Evolutionary conservation across 2,113 vertebrate species (phyloP).

Genomic region (Dipodomys spectabilis): DNA sequence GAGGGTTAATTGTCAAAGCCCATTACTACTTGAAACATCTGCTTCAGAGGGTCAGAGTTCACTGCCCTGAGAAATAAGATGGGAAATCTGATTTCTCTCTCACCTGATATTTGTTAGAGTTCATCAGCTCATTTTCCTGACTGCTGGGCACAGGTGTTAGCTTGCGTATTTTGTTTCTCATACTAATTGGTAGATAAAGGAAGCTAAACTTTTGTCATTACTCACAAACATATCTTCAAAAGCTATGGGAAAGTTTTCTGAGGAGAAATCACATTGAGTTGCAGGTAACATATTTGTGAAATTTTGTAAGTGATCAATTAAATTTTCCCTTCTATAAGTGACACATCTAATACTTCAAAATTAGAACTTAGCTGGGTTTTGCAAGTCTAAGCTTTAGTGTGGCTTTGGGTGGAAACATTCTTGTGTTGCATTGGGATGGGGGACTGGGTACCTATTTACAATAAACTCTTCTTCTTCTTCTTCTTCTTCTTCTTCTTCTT

Average conservation of each 20-base stretch:
- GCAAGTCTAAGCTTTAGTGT: background rate
- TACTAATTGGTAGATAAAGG: background rate
- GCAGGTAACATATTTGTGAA: slow-evolving; percentile 30
- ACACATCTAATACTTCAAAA: slow-evolving; percentile 35
- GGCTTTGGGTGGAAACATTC: slow-evolving; percentile 13
- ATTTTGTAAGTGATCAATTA: slow-evolving; percentile 49
- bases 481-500: too few relatives aligned
- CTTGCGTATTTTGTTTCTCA: background rate
- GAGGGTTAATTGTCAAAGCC: background rate
- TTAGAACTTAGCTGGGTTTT: background rate
- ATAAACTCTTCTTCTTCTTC: background rate
- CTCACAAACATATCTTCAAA: slow-evolving; percentile 12
- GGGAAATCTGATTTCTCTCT: background rate
- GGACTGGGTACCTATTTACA: background rate
- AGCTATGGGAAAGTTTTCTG: slow-evolving; percentile 31
- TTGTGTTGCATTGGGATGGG: background rate
- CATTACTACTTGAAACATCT: background rate
- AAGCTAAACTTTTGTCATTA: slow-evolving; percentile 16
- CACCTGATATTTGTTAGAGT: background rate
- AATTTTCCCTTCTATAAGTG: slow-evolving; percentile 23
- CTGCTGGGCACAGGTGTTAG: background rate
- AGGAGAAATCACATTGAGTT: slow-evolving; percentile 26
- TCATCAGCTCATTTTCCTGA: background rate
- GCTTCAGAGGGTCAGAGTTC: background rate
- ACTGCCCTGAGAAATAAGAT: background rate